These are phyloP conservation scores for Drosophila mimica DNA, from an alignment of 2,888 invertebrate genomes.

Conservation along the genomic window DNA sequence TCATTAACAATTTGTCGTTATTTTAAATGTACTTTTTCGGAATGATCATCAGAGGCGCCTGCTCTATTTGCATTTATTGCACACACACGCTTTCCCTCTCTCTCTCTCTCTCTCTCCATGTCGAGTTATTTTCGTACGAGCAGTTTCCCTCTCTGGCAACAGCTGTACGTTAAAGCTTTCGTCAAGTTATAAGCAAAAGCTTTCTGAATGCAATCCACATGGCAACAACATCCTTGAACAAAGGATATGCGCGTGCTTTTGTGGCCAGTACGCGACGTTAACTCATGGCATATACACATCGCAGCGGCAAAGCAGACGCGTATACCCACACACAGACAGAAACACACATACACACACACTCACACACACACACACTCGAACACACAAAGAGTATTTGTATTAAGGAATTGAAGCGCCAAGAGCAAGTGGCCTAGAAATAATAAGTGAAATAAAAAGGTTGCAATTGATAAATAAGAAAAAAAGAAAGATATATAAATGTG, in stretches of 20 bases:
- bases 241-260: slow-evolving; percentile 67
- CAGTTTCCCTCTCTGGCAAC: slow-evolving; percentile 66
- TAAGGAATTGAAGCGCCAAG: slow-evolving; percentile 70
- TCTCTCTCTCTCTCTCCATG: background rate
- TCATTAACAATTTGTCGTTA: slow-evolving; percentile 3
- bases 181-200: slow-evolving; percentile 58
- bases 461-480: slow-evolving; percentile 26
- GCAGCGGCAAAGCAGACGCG: slow-evolving; percentile 47
- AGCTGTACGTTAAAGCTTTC: slow-evolving; percentile 71
- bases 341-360: slow-evolving; percentile 26
- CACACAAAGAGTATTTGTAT: slow-evolving; percentile 31
- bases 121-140: background rate
- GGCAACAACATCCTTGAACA: slow-evolving; percentile 72
- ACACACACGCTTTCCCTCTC: background rate
- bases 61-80: slow-evolving; percentile 7
- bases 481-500: slow-evolving; percentile 25
- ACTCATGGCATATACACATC: slow-evolving; percentile 73
- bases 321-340: slow-evolving; percentile 40
- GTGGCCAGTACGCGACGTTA: slow-evolving; percentile 78
- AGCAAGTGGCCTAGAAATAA: slow-evolving; percentile 56
- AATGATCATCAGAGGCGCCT: slow-evolving; percentile 19
- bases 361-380: slow-evolving; percentile 24
- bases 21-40: slow-evolving; percentile 9
- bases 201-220: slow-evolving; percentile 70
- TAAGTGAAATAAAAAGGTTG: slow-evolving; percentile 32